Conservation (phyloP, 2,797 vertebrate genomes). For the Octomys mimax region DNA sequence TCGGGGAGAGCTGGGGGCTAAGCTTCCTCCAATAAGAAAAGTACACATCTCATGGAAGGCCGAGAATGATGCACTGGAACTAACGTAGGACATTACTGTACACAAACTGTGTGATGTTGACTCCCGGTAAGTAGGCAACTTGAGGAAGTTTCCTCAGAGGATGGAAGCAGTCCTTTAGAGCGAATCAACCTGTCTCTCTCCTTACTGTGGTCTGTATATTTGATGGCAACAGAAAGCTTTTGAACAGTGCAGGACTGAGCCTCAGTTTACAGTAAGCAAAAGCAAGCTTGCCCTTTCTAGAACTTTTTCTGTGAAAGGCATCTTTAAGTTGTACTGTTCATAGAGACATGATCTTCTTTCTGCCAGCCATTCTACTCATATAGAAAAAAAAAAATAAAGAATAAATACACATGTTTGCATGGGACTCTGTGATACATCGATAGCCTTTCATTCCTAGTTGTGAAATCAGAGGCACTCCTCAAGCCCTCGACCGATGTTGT, state of each 20-base stretch:
- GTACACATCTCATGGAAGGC: not conserved
- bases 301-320: conserved; percentile 6
- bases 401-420: not conserved
- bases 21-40: not conserved
- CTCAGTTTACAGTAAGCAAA: not conserved
- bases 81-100: accelerated
- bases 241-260: not conserved
- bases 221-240: conserved; percentile 1
- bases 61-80: not conserved
- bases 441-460: conserved; percentile 22
- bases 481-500: not conserved
- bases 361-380: not conserved
- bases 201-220: not conserved
- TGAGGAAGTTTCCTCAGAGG: not conserved
- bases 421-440: not conserved
- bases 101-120: accelerated
- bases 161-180: not conserved
- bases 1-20: not conserved
- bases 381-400: not conserved
- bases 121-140: not conserved
- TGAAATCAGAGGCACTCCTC: conserved; percentile 56
- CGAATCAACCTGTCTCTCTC: not conserved
- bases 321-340: not conserved
- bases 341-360: not conserved
- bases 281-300: not conserved